Conservation (phyloP, 2,797 vertebrate species). For the Ateles fusciceps region DNA sequence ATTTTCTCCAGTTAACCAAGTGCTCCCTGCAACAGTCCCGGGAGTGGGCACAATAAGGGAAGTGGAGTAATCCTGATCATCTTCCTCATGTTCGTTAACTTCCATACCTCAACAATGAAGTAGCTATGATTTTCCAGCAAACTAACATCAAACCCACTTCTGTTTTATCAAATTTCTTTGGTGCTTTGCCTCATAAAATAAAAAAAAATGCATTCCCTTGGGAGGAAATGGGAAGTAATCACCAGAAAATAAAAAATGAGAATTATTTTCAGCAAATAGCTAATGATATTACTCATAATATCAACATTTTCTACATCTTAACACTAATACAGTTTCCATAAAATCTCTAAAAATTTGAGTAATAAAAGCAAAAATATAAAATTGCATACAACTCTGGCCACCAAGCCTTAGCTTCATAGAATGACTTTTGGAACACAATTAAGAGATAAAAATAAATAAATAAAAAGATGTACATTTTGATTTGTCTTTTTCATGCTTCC, state of each 20-base stretch:
- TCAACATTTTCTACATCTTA: not conserved
- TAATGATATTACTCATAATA: not conserved
- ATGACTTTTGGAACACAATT: not conserved
- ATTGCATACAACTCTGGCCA: not conserved
- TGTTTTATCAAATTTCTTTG: not conserved
- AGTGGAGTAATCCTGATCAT: too few relatives aligned
- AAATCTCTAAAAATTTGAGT: not conserved
- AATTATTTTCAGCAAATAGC: conserved; percentile 27
- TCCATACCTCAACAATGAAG: not conserved
- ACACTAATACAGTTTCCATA: not conserved
- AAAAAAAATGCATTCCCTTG: not conserved
- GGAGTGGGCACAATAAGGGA: too few relatives aligned
- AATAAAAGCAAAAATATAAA: not conserved
- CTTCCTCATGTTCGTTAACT: not conserved
- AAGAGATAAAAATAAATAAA: not conserved
- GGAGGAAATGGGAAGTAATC: not conserved
- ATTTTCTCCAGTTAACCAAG: not conserved
- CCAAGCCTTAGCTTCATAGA: not conserved
- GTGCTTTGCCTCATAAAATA: not conserved
- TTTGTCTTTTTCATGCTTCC: conserved; percentile 60
- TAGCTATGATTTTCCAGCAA: not conserved
- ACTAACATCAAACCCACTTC: not conserved
- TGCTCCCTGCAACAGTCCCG: not conserved
- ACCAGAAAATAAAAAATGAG: not conserved
- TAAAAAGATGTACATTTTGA: not conserved